Evolutionary conservation across 2,113 vertebrate species (phyloP), one percentile per base, ranked within the genome.

Genomic region (Python bivittatus): DNA sequence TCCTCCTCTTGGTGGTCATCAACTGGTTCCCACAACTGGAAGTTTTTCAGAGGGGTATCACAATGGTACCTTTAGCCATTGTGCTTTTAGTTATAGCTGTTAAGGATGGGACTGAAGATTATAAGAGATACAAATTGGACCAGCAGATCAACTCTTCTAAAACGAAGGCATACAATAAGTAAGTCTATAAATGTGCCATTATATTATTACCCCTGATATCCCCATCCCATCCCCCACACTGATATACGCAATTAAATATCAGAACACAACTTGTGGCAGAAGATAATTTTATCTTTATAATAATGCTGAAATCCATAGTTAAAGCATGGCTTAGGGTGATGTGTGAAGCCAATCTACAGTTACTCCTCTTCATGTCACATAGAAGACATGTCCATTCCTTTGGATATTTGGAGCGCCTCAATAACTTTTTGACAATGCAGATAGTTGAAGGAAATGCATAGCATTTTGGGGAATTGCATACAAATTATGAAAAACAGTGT

Each of bases 41-140:
- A 94, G 96, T 96, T 12, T 98, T 98, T 96, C 97, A 98, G 83
- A 96, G 92, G 53, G 97, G 98, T 86, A 97, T 98, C 61, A 97
- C 96, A 0, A 93, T 97, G 97, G 44, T 98, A 29, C 98, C 98
- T 25, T 38, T 98, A 94, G 52, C 92, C 84, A 33, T 95, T 48
- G 97, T 98, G n/a, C 95, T 98, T 52, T 90, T 96, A 86, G 54
- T 97, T 92, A 97, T 96, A 87, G 96, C 97, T 93, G 86, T 96
- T 91, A 98, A 98, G 90, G 97, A 98, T 61, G 98, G 96, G 61
- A 0, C 94, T 88, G 98, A 98, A 95, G 97, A 98, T 92, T 97
- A 96, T 1, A 96, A 93, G 94, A 97, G 96, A 96, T 91, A 98
- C 27, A 88, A 5, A 84, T 96, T 97, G 84, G 98, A 98, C 29